Evolutionary conservation across 1,140 invertebrate genomes (phyloP), one percentile per base, ranked within the genome.

Genomic region (Philaenus spumarius): DNA sequence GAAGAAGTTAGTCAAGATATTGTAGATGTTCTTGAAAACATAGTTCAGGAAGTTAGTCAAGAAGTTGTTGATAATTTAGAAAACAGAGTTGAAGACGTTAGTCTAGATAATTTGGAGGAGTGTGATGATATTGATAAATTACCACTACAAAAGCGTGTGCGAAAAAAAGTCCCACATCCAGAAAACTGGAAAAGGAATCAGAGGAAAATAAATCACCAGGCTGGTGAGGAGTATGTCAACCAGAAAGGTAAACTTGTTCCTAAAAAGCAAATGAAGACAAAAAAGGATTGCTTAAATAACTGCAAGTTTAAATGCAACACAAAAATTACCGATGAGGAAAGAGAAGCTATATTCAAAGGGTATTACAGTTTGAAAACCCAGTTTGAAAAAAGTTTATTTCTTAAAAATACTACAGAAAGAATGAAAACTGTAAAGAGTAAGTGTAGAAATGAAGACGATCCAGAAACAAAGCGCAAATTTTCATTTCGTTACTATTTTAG

Each of bases 171-270:
- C 14, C n/a, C 14, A 37, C 15, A 37, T 53, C 50, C 23, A 39
- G 34, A 55, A 55, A 34, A 55, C 37, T 34, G 35, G 52, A 42
- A 20, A 42, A 24, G 17, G 23, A 48, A 48, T 48, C 17, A 48
- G 23, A 48, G 46, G 23, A 17, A 48, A 20, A 19, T 14, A 48
- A 24, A 19, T n/a, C 46, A 24, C 17, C 46, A 48, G 23, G 23
- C 17, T 48, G 46, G 46, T 22, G n/a, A 20, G 46, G 23, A 24
- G 17, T 48, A 48, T 23, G 14, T 48, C n/a, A 48, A 48, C 23
- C 23, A 19, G 23, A 48, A 48, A 48, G 46, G 46, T n/a, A 48
- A 48, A 48, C 17, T 48, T 48, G 23, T 48, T 48, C n/a, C 17
- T n/a, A 48, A 48, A 24, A 48, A 48, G 23, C 17, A 48, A 20